Evolutionary conservation across 2,888 invertebrate genomes (phyloP), one percentile per base, ranked within the genome.

Genomic region (Stenchaetothrips biformis): DNA sequence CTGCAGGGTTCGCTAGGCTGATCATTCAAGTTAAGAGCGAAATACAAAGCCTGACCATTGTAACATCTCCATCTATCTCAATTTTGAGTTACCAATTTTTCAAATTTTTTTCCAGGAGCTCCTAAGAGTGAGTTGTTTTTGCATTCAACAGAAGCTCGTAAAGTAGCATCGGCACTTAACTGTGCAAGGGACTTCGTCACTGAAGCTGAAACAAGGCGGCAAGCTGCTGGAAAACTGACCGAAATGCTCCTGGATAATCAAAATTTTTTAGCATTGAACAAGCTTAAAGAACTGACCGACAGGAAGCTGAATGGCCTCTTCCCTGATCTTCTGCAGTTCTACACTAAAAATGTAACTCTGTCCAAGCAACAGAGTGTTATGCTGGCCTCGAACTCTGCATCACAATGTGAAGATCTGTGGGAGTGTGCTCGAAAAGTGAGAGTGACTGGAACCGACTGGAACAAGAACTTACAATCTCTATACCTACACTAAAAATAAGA

Each of bases 361-460:
- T 49, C 49, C 49, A 9, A 9, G 13, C 62, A 62, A 18, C 18
- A 8, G 18, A 62, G 62, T 62, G 18, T 8, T 6, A 62, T 18
- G 9, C 9, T 62, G 18, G 62, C 62, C 6, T 62, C 62, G 6
- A 59, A 79, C 79, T 59, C 79, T 62, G 62, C 49, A 16, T 7
- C 18, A 18, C 79, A 79, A n/a, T 16, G 25, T 21, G 79, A 74
- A 11, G 8, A 8, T 37, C 21, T 8, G 8, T 79, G 79, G 62
- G 62, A 67, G 7, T 7, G 16, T 16, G 49, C 79, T 25, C 25
- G 79, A 48, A 49, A 21, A 4, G 27, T 47, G 6, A 8, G 79
- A 7, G 59, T 79, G 21, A 79, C 79, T 62, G n/a, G n/a, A n/a
- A n/a, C n/a, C n/a, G n/a, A n/a, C n/a, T n/a, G 79, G 79, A 18